phyloP scores from a whole-genome alignment of 2,113 vertebrate species.

The Mystacornis crossleyi region DNA sequence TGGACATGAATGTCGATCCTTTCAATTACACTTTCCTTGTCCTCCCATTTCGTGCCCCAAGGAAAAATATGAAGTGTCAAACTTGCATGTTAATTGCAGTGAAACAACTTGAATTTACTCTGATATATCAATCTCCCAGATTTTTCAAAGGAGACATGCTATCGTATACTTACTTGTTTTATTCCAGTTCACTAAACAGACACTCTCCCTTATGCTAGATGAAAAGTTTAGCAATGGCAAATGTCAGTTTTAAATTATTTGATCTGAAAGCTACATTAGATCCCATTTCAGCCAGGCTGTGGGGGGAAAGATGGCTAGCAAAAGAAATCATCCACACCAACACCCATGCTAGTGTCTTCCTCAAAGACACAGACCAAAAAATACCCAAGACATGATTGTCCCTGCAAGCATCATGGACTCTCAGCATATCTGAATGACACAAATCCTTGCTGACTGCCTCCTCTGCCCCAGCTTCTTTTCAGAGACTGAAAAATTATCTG shows the following conservation, averaged over 20 bases:
- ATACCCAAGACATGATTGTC: not conserved
- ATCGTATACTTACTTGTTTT: slow-evolving; percentile 27
- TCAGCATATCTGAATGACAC: not conserved
- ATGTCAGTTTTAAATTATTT: slow-evolving; percentile 21
- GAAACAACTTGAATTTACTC: slow-evolving; percentile 7
- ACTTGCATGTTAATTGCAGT: not conserved
- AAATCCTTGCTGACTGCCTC: not conserved
- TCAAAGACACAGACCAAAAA: not conserved
- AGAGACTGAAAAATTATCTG: not conserved
- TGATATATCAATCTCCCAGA: not conserved
- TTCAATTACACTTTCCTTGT: not conserved
- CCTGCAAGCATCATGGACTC: not conserved
- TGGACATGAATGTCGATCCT: not conserved
- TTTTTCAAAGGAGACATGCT: slow-evolving; percentile 30
- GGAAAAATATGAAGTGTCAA: not conserved
- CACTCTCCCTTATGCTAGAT: slow-evolving; percentile 23
- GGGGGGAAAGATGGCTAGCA: not conserved
- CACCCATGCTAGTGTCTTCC: not conserved
- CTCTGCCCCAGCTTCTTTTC: not conserved
- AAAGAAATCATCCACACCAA: not conserved
- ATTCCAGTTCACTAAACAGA: slow-evolving; percentile 29
- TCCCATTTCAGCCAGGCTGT: not conserved
- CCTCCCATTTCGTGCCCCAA: not conserved
- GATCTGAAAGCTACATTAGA: slow-evolving; percentile 15
- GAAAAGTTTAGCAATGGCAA: slow-evolving; percentile 49